phyloP scores from a whole-genome alignment of 2,888 invertebrate genomes.

The Heliconius sara region DNA sequence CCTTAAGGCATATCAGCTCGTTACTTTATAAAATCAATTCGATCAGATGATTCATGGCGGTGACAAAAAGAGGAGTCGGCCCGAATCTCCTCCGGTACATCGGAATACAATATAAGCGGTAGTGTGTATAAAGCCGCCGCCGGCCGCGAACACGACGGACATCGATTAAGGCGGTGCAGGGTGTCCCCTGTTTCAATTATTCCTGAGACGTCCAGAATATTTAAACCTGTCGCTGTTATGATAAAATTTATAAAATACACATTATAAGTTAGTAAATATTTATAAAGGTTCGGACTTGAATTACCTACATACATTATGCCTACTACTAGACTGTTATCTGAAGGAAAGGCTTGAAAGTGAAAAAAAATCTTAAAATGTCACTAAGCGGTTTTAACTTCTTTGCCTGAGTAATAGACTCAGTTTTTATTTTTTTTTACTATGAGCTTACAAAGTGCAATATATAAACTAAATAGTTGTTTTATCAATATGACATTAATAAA shows the following conservation, averaged over 20 bases:
- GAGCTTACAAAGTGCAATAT: neutral
- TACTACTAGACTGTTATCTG: too few relatives aligned
- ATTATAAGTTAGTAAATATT: neutral
- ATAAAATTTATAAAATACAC: neutral
- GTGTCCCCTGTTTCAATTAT: neutral
- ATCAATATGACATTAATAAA: neutral
- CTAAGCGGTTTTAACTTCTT: neutral
- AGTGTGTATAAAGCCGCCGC: conserved; percentile 32
- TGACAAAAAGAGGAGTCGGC: conserved; percentile 28
- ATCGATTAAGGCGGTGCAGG: conserved; percentile 31
- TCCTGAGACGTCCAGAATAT: neutral
- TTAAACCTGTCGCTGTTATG: neutral
- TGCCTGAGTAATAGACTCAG: too few relatives aligned
- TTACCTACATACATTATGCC: too few relatives aligned
- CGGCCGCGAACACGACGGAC: conserved; percentile 33
- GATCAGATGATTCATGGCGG: conserved; percentile 27
- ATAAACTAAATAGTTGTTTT: neutral
- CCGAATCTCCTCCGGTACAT: conserved; percentile 13
- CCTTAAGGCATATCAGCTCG: conserved; percentile 15
- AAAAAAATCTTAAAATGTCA: neutral
- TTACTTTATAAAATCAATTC: conserved; percentile 27
- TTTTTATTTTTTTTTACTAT: neutral
- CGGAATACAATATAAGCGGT: conserved; percentile 32
- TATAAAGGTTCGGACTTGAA: too few relatives aligned
- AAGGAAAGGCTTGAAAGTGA: too few relatives aligned